phyloP scores from a whole-genome alignment of 2,797 vertebrate species.

The Enteromius viviparus region DNA sequence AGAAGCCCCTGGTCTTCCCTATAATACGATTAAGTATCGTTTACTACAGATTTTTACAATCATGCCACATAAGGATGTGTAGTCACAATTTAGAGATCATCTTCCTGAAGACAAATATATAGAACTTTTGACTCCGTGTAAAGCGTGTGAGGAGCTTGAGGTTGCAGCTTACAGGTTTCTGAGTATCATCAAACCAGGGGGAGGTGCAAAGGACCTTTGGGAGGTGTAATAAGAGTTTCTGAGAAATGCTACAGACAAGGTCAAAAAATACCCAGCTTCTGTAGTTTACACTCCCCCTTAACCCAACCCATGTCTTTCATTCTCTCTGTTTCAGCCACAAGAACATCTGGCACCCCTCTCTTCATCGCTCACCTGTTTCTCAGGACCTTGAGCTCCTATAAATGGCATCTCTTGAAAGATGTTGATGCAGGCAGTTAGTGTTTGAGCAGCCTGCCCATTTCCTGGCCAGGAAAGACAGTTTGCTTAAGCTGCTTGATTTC shows the following conservation, averaged over 20 bases:
- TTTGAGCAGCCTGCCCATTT: conserved; percentile 75
- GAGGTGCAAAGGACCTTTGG: conserved; percentile 1
- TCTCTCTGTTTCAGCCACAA: conserved; percentile 79
- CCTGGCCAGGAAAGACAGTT: conserved; percentile 67
- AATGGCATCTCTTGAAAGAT: conserved; percentile 56
- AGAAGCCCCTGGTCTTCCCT: not conserved
- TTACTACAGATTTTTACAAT: not conserved
- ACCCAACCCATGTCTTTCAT: conserved; percentile 22
- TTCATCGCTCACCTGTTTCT: conserved; percentile 74
- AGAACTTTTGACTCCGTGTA: not conserved
- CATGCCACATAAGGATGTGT: not conserved
- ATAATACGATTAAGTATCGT: not conserved
- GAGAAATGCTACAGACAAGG: conserved; percentile 64
- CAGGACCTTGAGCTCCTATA: conserved; percentile 64
- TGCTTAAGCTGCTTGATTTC: conserved; percentile 75
- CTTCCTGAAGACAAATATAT: not conserved
- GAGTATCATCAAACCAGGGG: not conserved
- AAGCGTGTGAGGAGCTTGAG: not conserved
- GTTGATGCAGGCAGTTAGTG: conserved; percentile 57
- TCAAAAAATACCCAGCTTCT: conserved; percentile 58
- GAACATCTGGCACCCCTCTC: conserved; percentile 57
- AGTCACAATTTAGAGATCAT: not conserved
- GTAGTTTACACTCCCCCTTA: conserved; percentile 49
- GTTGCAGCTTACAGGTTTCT: not conserved
- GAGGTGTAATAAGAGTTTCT: conserved; percentile 59